phyloP scores from a whole-genome alignment of 2,888 invertebrate genomes.

The Polia nebulosa region DNA sequence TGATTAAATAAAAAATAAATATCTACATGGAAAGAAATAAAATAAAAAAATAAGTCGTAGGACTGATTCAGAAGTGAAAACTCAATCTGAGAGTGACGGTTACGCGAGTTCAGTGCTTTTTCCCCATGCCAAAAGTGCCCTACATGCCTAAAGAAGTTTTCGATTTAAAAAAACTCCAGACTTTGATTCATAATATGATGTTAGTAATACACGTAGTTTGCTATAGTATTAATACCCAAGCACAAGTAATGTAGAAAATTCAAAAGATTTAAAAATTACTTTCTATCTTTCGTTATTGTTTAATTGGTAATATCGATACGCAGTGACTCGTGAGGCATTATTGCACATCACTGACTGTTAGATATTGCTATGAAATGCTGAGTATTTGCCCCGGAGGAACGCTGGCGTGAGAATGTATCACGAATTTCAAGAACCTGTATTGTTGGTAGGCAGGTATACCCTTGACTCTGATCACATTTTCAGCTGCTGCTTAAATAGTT shows the following conservation, averaged over 20 bases:
- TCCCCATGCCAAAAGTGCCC: too few species aligned
- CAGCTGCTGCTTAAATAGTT: not conserved
- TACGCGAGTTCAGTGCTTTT: too few species aligned
- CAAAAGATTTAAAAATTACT: not conserved
- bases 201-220: too few species aligned
- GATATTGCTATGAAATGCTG: conserved; percentile 6
- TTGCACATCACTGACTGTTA: conserved; percentile 4
- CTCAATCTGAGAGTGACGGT: too few species aligned
- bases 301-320: not conserved
- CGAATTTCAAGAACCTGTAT: not conserved
- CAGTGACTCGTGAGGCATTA: conserved; percentile 25
- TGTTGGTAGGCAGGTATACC: not conserved
- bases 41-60: too few species aligned
- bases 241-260: not conserved
- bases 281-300: not conserved
- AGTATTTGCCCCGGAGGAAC: conserved; percentile 5
- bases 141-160: too few species aligned
- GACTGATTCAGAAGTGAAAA: too few species aligned
- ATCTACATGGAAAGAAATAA: too few species aligned
- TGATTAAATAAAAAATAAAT: too few species aligned
- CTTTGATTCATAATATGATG: too few species aligned
- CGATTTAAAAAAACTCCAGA: too few species aligned
- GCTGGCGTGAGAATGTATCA: not conserved
- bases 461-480: not conserved
- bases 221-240: too few species aligned